phyloP scores from a whole-genome alignment of 2,888 invertebrate species.

The Chrysodeixis includens region DNA sequence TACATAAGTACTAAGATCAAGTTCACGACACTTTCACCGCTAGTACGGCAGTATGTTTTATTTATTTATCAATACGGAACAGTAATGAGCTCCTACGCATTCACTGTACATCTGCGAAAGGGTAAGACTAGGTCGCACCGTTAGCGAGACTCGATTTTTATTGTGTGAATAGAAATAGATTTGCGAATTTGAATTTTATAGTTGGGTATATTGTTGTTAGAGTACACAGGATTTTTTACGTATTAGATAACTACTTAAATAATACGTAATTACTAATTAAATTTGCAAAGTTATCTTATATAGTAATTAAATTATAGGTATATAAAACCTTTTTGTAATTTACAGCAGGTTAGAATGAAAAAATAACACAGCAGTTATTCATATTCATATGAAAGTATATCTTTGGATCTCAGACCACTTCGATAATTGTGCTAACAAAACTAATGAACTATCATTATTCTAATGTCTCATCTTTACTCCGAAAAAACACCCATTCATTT shows the following conservation, averaged over 20 bases:
- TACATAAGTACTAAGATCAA: constrained; percentile 55
- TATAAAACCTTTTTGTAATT: too few relatives aligned
- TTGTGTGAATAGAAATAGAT: too few relatives aligned
- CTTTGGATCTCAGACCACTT: not conserved
- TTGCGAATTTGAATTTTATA: too few relatives aligned
- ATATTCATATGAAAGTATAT: too few relatives aligned
- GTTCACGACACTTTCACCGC: constrained; percentile 66
- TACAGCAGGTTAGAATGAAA: too few relatives aligned
- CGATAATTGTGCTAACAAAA: not conserved
- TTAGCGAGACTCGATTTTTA: constrained; percentile 20
- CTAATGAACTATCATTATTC: not conserved
- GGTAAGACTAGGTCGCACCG: constrained; percentile 27
- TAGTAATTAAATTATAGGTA: too few relatives aligned
- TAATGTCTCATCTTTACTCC: not conserved
- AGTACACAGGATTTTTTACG: too few relatives aligned
- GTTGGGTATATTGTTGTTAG: too few relatives aligned
- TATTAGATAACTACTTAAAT: too few relatives aligned
- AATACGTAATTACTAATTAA: too few relatives aligned
- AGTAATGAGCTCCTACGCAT: constrained; percentile 58
- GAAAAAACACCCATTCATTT: not conserved
- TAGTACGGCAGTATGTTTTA: constrained; percentile 58
- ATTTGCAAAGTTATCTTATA: too few relatives aligned
- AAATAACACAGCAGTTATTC: too few relatives aligned
- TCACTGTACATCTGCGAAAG: constrained; percentile 52
- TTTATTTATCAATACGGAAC: constrained; percentile 58